Evolutionary conservation across 2,888 invertebrate genomes (phyloP).

Genomic region (Nomada fucata): DNA sequence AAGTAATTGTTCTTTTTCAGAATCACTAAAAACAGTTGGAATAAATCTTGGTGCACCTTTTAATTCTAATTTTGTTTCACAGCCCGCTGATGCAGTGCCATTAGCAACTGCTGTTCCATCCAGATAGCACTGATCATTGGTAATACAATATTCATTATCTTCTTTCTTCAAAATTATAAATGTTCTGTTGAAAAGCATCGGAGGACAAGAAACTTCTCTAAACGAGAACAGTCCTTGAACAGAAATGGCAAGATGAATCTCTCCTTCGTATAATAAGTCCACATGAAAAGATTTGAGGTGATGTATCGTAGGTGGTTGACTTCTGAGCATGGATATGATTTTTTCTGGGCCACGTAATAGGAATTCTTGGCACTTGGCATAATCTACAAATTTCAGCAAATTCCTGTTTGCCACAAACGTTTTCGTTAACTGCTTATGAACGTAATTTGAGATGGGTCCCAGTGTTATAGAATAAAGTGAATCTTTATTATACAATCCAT

Average conservation of each 20-base stretch:
- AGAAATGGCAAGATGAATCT: slow-evolving; percentile 72
- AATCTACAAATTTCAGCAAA: slow-evolving; percentile 81
- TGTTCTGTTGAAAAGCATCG: slow-evolving; percentile 79
- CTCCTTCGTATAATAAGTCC: slow-evolving; percentile 76
- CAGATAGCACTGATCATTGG: slow-evolving; percentile 81
- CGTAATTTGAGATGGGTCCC: slow-evolving; percentile 74
- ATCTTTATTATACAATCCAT: slow-evolving; percentile 79
- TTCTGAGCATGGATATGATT: slow-evolving; percentile 77
- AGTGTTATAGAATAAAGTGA: slow-evolving; percentile 81
- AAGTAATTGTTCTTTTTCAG: slow-evolving; percentile 79
- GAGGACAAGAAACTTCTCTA: slow-evolving; percentile 72
- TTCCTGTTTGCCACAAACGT: slow-evolving; percentile 79
- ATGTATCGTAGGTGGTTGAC: slow-evolving; percentile 79
- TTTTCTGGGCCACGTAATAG: slow-evolving; percentile 80
- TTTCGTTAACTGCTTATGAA: slow-evolving; percentile 79
- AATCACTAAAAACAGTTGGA: slow-evolving; percentile 75
- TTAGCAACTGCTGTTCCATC: slow-evolving; percentile 73
- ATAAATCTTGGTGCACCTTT: slow-evolving; percentile 69
- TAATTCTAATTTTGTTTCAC: slow-evolving; percentile 55
- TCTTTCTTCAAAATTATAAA: slow-evolving; percentile 78
- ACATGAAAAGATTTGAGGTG: slow-evolving; percentile 77
- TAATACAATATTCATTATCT: slow-evolving; percentile 81
- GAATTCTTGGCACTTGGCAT: slow-evolving; percentile 81
- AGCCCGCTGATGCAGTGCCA: slow-evolving; percentile 55
- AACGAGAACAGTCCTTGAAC: slow-evolving; percentile 80